These are phyloP conservation scores for Carollia perspicillata DNA, from an alignment of 2,113 vertebrate genomes.

Conservation along the genomic window DNA sequence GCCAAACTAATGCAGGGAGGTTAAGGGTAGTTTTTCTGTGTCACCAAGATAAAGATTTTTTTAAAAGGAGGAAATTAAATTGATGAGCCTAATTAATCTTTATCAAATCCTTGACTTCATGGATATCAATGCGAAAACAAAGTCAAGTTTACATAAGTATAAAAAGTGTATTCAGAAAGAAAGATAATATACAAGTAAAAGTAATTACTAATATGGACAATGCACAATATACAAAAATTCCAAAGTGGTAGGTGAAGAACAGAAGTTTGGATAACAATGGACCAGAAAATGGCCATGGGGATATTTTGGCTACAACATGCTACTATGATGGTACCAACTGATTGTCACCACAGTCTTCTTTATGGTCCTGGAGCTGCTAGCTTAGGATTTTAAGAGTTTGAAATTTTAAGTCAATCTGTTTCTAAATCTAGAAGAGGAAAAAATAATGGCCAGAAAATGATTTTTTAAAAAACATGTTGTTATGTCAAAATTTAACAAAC, in stretches of 20 bases:
- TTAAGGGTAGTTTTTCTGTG: not conserved
- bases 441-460: not conserved
- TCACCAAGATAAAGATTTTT: not conserved
- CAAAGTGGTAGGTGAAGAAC: not conserved
- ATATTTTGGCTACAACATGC: not conserved
- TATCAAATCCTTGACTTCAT: not conserved
- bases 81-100: not conserved
- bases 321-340: not conserved
- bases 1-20: not conserved
- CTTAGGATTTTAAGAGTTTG: not conserved
- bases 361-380: not conserved
- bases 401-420: not conserved
- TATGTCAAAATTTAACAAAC: not conserved
- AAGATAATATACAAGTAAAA: not conserved
- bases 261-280: not conserved
- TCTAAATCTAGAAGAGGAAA: not conserved
- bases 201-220: not conserved
- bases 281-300: not conserved
- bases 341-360: not conserved
- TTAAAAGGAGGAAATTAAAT: not conserved
- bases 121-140: not conserved
- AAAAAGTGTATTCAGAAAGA: not conserved
- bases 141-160: not conserved
- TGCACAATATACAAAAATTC: not conserved
- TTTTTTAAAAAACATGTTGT: not conserved